Evolutionary conservation across 2,113 vertebrate species (phyloP), one percentile per base, ranked within the genome.

Genomic region (Candoia aspera): DNA sequence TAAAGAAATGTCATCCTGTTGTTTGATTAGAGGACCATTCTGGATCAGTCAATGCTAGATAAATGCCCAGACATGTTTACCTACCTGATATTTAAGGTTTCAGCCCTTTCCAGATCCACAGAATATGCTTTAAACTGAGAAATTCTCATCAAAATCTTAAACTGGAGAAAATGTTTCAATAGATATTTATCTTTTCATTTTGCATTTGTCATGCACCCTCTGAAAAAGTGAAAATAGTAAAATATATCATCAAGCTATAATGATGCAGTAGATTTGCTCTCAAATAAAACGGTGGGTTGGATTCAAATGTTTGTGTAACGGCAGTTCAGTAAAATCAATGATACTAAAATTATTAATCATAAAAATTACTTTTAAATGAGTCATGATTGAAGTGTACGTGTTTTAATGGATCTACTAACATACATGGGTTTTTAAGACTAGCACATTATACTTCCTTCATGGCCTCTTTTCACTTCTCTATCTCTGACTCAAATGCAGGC

Each of bases 31-130:
- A 37, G 33, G 5, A 64, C 93, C 94, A 95, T 94, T 93, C 92
- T 0, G 95, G 96, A 94, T 86, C 96, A 96, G 94, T 96, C 96
- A 97, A 96, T 96, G 96, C 96, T 83, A 95, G 90, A 93, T 92
- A 89, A 95, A 96, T 95, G 96, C 92, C 94, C 94, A 96, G 93
- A 96, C 83, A 84, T 86, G 94, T 95, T 95, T 96, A 96, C 95
- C 95, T 93, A 96, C 95, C 96, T 95, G 94, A 24, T 29, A 96
- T 96, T 97, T 96, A 95, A 96, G 96, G 96, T 96, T 95, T 96
- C 95, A 96, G 84, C 93, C 91, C 57, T 57, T 87, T 95, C 91
- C 94, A 95, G 95, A 49, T 96, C 95, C 95, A 93, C 92, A 93
- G 93, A 86, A 94, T 94, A 95, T 89, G 93, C 91, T 96, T 94